Percentiles rank a stretch among this genome's conserved stretches.
Conservation (phyloP, 2,888 invertebrate genomes). For the Cantharis flavilabris region DNA sequence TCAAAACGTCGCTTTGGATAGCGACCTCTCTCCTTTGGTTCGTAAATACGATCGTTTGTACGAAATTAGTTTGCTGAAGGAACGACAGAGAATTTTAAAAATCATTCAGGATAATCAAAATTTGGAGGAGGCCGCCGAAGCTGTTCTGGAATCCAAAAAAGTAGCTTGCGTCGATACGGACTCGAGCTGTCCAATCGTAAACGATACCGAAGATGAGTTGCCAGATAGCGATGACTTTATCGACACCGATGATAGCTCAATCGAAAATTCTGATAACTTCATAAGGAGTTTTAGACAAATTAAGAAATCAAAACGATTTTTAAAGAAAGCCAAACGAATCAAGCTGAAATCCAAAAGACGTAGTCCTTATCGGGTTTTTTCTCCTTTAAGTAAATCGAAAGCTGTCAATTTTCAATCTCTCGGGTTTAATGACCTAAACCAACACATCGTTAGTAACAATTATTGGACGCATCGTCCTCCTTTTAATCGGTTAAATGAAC, state of each 20-base stretch:
- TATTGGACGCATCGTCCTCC: constrained; percentile 56
- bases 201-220: not conserved
- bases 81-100: constrained; percentile 23
- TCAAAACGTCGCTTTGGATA: constrained; percentile 35
- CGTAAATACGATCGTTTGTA: constrained; percentile 22
- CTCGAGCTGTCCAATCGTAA: not conserved
- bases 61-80: constrained; percentile 21
- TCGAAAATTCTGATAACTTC: not conserved
- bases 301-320: not conserved
- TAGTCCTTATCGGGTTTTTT: not conserved
- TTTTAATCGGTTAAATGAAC: constrained; percentile 46
- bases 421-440: constrained; percentile 50
- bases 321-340: not conserved
- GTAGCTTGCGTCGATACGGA: not conserved
- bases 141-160: not conserved
- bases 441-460: constrained; percentile 57
- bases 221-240: not conserved
- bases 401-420: constrained; percentile 34
- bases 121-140: not conserved
- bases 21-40: constrained; percentile 19
- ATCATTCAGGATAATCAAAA: constrained; percentile 47
- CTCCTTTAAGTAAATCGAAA: constrained; percentile 3
- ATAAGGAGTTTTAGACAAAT: not conserved
- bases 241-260: not conserved
- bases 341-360: not conserved